phyloP scores from a whole-genome alignment of 2,888 invertebrate species.

The Xanthostigma xanthostigma region DNA sequence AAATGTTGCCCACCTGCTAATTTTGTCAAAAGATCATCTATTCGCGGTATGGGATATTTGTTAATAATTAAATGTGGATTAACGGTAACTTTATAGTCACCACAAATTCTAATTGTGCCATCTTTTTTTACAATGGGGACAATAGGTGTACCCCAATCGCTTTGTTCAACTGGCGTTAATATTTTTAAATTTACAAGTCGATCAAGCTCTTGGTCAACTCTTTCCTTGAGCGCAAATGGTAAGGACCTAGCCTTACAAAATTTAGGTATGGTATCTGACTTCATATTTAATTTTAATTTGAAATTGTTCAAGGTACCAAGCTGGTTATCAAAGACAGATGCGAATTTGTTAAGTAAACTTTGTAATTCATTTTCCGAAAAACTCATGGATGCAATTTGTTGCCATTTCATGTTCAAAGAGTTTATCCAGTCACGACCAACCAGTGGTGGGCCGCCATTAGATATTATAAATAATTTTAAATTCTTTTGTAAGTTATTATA shows the following conservation, averaged over 20 bases:
- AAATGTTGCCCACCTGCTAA: constrained; percentile 16
- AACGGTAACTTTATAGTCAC: constrained; percentile 17
- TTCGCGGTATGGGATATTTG: constrained; percentile 4
- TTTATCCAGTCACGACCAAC: no score
- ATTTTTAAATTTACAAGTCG: constrained; percentile 11
- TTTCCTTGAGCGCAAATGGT: constrained; percentile 10
- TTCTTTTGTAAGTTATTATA: no score
- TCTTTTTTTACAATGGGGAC: constrained; percentile 17
- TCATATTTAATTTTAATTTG: not conserved
- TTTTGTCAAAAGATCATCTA: constrained; percentile 9
- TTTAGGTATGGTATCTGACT: constrained; percentile 9
- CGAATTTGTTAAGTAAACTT: no score
- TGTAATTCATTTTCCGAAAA: no score
- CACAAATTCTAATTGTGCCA: constrained; percentile 18
- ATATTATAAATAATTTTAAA: no score
- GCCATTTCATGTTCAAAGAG: no score
- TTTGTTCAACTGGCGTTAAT: constrained; percentile 13
- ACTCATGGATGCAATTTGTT: no score
- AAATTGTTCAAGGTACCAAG: no score
- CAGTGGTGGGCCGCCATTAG: no score
- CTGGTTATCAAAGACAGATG: no score
- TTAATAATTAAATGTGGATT: constrained; percentile 7
- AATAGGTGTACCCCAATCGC: constrained; percentile 21
- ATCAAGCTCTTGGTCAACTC: constrained; percentile 8
- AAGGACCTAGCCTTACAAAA: constrained; percentile 15